These are phyloP conservation scores for Drosophila serrata DNA, from an alignment of 1,140 invertebrate species.

Conservation along the genomic window DNA sequence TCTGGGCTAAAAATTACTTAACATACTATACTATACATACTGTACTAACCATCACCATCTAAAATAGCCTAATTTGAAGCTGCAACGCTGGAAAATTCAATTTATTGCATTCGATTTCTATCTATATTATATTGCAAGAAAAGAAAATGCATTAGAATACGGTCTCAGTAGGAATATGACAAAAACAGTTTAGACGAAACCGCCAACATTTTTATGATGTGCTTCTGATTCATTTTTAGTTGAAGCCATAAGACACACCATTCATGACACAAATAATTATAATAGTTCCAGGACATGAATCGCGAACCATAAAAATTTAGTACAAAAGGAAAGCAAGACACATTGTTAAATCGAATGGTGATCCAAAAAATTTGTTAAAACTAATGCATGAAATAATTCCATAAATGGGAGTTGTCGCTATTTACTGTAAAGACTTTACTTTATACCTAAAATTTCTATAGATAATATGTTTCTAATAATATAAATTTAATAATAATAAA, in stretches of 20 bases:
- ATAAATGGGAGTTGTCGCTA: background rate
- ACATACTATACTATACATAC: no score
- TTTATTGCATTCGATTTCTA: conserved; percentile 16
- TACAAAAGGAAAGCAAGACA: background rate
- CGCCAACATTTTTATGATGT: background rate
- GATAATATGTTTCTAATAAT: background rate
- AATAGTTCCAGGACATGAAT: no score
- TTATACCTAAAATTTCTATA: background rate
- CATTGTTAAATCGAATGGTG: background rate
- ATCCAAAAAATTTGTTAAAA: background rate
- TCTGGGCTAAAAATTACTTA: no score
- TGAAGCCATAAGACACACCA: background rate
- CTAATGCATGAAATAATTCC: background rate
- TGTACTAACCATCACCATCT: no score
- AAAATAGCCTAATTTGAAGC: no score
- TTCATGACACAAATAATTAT: background rate
- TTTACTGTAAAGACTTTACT: background rate
- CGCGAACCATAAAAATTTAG: background rate
- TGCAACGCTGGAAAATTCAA: background rate
- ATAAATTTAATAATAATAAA: no score
- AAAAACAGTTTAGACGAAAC: background rate
- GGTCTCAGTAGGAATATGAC: conserved; percentile 20
- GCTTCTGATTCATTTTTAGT: background rate
- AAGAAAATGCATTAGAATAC: background rate
- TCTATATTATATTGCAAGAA: conserved; percentile 39